A percentile compares a stretch with the other conserved stretches of the same genome.
Conservation (phyloP, 1,140 invertebrate genomes). For the Phortica variegata region DNA sequence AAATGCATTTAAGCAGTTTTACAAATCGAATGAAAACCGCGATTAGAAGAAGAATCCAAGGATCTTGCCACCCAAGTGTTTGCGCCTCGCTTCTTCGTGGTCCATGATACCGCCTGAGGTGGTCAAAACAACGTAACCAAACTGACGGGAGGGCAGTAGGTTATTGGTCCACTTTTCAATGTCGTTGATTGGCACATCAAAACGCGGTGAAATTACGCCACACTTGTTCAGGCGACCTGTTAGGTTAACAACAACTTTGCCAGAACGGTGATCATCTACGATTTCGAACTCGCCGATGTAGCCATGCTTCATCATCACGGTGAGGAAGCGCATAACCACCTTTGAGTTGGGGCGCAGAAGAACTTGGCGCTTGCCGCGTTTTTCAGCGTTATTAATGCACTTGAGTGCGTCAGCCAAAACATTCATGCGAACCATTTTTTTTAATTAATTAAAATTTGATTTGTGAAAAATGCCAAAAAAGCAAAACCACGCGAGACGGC, state of each 20-base stretch:
- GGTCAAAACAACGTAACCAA: constrained; percentile 97
- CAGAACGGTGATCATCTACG: constrained; percentile 96
- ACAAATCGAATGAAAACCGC: too few species aligned
- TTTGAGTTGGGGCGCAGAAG: constrained; percentile 94
- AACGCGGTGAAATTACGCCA: constrained; percentile 86
- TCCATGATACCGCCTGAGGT: constrained; percentile 99
- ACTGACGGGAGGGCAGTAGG: constrained; percentile 95
- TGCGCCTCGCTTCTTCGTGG: constrained; percentile 97
- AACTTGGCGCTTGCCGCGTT: constrained; percentile 95
- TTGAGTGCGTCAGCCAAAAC: constrained; percentile 97
- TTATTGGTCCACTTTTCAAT: constrained; percentile 98
- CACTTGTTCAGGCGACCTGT: constrained; percentile 97
- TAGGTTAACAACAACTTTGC: constrained; percentile 97
- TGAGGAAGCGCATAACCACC: constrained; percentile 96
- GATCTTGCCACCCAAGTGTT: constrained; percentile 99
- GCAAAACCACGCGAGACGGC: too few species aligned
- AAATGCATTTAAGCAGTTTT: too few species aligned
- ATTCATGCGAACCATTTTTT: constrained; percentile 96
- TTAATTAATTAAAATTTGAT: neutral
- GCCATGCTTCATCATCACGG: constrained; percentile 99
- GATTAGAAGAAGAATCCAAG: constrained; percentile 99
- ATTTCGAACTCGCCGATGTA: constrained; percentile 99
- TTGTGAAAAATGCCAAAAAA: too few species aligned
- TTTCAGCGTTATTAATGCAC: constrained; percentile 97
- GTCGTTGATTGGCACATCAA: constrained; percentile 91